These are phyloP conservation scores for Tretioscincus oriximinensis DNA, from an alignment of 2,113 vertebrate species.

Conservation along the genomic window DNA sequence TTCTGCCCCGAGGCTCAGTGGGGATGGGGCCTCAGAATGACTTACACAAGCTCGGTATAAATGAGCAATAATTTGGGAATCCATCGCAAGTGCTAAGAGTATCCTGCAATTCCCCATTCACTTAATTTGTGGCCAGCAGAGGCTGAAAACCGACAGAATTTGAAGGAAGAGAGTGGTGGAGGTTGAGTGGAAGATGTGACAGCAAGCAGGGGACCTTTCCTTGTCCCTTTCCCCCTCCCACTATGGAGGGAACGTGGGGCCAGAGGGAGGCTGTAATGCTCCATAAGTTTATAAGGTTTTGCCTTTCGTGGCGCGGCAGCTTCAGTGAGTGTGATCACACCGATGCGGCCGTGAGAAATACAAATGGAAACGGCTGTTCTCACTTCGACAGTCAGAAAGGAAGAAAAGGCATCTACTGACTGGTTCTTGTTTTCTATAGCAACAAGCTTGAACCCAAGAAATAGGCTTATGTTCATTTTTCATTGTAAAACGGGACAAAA, in stretches of 20 bases:
- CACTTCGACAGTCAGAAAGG: neutral
- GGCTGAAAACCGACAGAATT: neutral
- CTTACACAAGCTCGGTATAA: neutral
- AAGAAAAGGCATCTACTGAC: neutral
- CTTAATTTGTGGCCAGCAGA: neutral
- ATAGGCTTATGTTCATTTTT: too few relatives aligned
- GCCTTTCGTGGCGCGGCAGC: neutral
- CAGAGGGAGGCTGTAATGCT: neutral
- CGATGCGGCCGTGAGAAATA: neutral
- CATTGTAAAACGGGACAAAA: neutral
- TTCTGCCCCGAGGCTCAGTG: too few relatives aligned
- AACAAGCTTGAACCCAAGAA: neutral
- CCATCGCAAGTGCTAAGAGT: neutral
- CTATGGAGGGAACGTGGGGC: neutral
- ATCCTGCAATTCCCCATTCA: neutral
- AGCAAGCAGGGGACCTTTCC: neutral
- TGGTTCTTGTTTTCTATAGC: neutral
- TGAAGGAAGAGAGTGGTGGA: neutral
- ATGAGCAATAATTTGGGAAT: neutral
- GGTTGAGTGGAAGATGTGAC: neutral
- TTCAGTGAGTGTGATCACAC: neutral
- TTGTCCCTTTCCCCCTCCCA: neutral
- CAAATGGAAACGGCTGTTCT: neutral
- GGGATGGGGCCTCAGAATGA: neutral
- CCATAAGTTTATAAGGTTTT: neutral